These are phyloP conservation scores for Coenobita brevimanus DNA, from an alignment of 1,140 invertebrate species.

Conservation along the genomic window DNA sequence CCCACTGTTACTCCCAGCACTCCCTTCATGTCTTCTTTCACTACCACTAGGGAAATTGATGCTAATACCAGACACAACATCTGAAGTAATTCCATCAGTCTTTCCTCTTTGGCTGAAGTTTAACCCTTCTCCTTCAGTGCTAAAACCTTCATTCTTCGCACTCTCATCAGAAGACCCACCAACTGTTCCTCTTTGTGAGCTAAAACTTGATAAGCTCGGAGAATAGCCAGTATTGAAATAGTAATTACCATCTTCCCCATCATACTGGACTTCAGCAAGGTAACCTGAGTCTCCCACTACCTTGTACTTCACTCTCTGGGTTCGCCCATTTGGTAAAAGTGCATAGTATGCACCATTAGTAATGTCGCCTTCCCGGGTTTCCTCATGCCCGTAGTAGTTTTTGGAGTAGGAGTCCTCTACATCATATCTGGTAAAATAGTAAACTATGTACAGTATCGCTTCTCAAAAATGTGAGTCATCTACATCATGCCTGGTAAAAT, in stretches of 20 bases:
- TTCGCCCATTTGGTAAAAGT: constrained; percentile 69
- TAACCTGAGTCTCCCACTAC: constrained; percentile 65
- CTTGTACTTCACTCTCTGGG: constrained; percentile 71
- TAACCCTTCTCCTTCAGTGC: no score
- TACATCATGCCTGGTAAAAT: no score
- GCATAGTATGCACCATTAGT: constrained; percentile 64
- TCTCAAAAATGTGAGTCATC: no score
- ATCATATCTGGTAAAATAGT: constrained; percentile 18
- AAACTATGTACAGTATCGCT: no score
- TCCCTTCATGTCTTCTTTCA: no score
- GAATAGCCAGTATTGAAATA: neutral
- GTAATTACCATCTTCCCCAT: constrained; percentile 51
- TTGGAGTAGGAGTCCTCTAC: constrained; percentile 15
- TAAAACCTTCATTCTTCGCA: no score
- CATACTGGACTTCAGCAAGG: constrained; percentile 65
- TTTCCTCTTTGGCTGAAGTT: no score
- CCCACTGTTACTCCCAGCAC: no score
- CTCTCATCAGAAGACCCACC: neutral
- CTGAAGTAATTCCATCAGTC: no score
- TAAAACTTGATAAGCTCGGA: neutral
- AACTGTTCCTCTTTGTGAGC: neutral
- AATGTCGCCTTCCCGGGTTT: constrained; percentile 55
- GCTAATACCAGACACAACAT: no score
- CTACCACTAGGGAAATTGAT: no score
- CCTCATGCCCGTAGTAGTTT: constrained; percentile 51